These are phyloP conservation scores for Peromyscus californicus DNA, from an alignment of 2,113 vertebrate genomes.

Conservation along the genomic window DNA sequence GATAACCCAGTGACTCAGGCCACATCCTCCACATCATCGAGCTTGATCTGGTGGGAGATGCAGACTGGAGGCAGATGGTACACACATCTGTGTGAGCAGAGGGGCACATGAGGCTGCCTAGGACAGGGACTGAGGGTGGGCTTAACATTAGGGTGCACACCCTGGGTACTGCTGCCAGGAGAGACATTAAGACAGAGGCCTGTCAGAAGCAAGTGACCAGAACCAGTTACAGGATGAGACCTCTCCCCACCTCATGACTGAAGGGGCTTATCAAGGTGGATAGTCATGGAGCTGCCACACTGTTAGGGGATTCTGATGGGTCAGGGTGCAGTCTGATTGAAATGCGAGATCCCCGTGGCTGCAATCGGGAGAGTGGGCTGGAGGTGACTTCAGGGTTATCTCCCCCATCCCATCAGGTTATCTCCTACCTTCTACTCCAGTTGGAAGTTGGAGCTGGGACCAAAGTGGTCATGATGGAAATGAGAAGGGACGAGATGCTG, in stretches of 20 bases:
- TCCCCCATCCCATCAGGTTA: neutral
- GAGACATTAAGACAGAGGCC: neutral
- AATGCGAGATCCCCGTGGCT: neutral
- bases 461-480: neutral
- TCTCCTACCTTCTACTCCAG: neutral
- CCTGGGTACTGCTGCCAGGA: neutral
- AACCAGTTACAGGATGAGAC: neutral
- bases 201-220: neutral
- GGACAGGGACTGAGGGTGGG: no score
- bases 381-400: neutral
- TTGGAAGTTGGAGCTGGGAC: neutral
- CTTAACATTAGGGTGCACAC: neutral
- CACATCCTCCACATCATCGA: neutral
- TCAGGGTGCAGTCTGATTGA: neutral
- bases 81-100: accelerated
- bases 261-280: neutral
- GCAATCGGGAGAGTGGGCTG: neutral
- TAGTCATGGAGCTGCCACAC: neutral
- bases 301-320: no score
- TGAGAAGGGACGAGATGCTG: neutral
- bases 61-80: accelerated
- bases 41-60: accelerated
- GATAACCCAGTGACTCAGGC: neutral
- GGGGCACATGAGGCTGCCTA: neutral
- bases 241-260: neutral